Base-by-base conservation (phyloP, 2,888 invertebrate genomes). In the Notocelia uddmanniana region DNA sequence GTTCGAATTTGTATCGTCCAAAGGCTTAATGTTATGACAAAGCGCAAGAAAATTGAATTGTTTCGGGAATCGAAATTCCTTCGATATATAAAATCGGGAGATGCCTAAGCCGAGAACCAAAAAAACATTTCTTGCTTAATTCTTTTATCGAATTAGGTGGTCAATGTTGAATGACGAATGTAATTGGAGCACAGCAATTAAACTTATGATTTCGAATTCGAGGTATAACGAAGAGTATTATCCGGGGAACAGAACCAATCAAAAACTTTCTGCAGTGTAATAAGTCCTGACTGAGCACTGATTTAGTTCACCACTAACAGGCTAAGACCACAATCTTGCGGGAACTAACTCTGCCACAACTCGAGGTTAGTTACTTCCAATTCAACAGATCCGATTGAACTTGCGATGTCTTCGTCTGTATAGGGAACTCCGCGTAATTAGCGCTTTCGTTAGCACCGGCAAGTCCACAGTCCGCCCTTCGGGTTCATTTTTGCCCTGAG, bases 181-280 rank as follows among this genome's bases (percentile, higher is more conserved):
- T 62, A 62, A 69, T 62, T 77, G 73, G 66, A 76, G 75, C 78
- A 76, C 76, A 79, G 37, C 77, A 80, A 83, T 85, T 84, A 80
- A 76, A 79, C 74, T 23, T 71, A 83, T 83, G 81, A 82, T 48
- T 60, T 31, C 5, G 34, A 60, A 57, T 23, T 60, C 58, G 50
- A 23, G 62, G 19, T 55, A 62, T 60, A 31, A n/a, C 19, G 34
- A 45, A 9, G 67, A 67, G 10, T n/a, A 58, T 70, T 60, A 50
- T 37, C 67, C 18, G 55, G 63, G 23, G 23, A 67, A 18, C 62
- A 72, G 55, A 68, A 34, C 37, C 55, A 57, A 72, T 72, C 34
- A 50, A 68, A 62, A 55, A 72, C 34, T 57, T 68, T 57, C 19
- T 26, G 10, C 54, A 13, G 54, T 67, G 31, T 41, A 62, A 59